A percentile compares a stretch with the other conserved stretches of the same genome.
These are phyloP conservation scores for Lathronympha strigana DNA, from an alignment of 2,888 invertebrate species.

Conservation along the genomic window DNA sequence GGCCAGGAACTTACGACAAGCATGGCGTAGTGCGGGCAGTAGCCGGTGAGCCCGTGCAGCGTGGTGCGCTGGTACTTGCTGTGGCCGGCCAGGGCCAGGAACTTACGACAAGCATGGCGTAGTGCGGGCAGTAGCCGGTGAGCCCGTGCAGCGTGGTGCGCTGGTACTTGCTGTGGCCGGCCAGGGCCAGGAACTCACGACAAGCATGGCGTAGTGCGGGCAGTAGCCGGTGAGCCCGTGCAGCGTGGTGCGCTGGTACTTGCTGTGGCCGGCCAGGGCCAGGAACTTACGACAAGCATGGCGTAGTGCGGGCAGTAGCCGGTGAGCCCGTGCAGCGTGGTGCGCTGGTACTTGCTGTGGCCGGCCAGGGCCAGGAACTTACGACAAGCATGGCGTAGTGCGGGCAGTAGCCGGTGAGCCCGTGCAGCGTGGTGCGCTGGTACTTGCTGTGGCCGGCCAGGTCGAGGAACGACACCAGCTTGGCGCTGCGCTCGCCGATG, in stretches of 20 bases:
- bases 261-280: not conserved
- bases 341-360: constrained; percentile 97
- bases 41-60: too few species aligned
- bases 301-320: constrained; percentile 95
- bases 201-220: constrained; percentile 13
- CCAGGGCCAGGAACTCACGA: constrained; percentile 68
- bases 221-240: constrained; percentile 12
- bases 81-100: too few species aligned
- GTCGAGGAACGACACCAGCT: constrained; percentile 97
- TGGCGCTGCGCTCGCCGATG: constrained; percentile 96
- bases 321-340: constrained; percentile 96
- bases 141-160: too few species aligned
- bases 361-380: constrained; percentile 87
- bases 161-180: constrained; percentile 73
- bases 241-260: constrained; percentile 18
- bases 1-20: too few species aligned
- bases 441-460: constrained; percentile 98
- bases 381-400: constrained; percentile 85
- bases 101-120: too few species aligned
- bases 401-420: constrained; percentile 96
- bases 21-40: too few species aligned
- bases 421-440: constrained; percentile 96
- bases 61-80: too few species aligned
- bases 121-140: too few species aligned
- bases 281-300: constrained; percentile 54